These are phyloP conservation scores for Catalaphyllia jardinei DNA, from an alignment of 64 coral and sea anemone species.

Conservation along the genomic window DNA sequence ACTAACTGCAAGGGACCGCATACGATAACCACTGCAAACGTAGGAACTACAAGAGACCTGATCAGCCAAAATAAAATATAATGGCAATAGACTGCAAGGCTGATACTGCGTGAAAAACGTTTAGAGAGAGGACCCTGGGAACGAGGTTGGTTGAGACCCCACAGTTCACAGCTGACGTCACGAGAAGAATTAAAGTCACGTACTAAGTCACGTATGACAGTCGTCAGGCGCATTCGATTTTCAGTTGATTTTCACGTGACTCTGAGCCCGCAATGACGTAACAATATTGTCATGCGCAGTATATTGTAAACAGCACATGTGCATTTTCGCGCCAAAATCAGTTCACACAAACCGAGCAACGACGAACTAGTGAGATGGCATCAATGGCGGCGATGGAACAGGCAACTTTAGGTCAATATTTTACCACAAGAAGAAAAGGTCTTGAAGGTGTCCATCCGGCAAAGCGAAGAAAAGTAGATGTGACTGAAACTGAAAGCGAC, in stretches of 20 bases:
- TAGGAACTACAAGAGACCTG: too few relatives aligned
- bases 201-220: not conserved
- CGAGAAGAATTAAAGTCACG: too few relatives aligned
- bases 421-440: constrained; percentile 65
- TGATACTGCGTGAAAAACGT: too few relatives aligned
- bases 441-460: constrained; percentile 83
- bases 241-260: constrained; percentile 10
- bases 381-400: constrained; percentile 65
- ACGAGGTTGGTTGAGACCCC: too few relatives aligned
- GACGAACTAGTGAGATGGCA: constrained; percentile 1
- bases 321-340: constrained; percentile 86
- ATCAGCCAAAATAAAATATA: too few relatives aligned
- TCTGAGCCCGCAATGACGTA: not conserved
- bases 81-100: too few relatives aligned
- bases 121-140: too few relatives aligned
- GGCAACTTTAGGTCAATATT: constrained; percentile 81
- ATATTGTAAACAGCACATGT: constrained; percentile 53
- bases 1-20: too few relatives aligned
- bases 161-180: too few relatives aligned
- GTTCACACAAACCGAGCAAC: not conserved
- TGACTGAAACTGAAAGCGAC: constrained; percentile 26
- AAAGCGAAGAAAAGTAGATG: constrained; percentile 86
- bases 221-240: not conserved
- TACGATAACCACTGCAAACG: too few relatives aligned
- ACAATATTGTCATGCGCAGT: constrained; percentile 41